Base-by-base conservation (phyloP, 1,140 invertebrate species). In the Drosophila miranda region DNA sequence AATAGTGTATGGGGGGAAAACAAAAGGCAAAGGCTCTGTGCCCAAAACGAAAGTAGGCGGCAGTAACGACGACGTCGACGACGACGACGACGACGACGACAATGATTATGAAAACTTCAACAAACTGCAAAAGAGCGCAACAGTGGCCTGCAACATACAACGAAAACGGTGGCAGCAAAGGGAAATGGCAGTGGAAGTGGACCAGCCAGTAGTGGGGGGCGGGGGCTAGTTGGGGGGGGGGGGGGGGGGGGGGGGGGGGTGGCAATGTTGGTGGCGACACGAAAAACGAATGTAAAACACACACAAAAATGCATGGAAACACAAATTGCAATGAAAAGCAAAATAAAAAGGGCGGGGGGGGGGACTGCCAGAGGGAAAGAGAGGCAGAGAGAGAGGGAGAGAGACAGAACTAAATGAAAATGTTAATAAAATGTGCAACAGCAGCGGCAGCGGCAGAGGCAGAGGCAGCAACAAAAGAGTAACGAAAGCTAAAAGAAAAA, bases 241-340 rank as follows among this genome's bases (percentile, higher is more conserved):
- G 41, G 49, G 55, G n/a, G 26, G 49, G 28, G 11, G 13, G 16
- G 16, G 30, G 43, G 23, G 60, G 59, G 52, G 34, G 61, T 67
- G 62, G 69, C 69, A 52, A 73, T 73, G 70, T 54, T 63, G 69
- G 49, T 61, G 69, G 70, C 81, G 82, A 86, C 81, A 86, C 82
- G 82, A 86, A 86, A 55, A 86, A 86, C 81, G 82, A 86, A 86
- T 86, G 81, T 86, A 87, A 86, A 86, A 87, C 81, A 86, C 82
- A 86, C 81, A 86, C 81, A 81, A 86, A 86, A 86, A 78, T 86
- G 81, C 81, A 86, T 86, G 86, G 81, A 74, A 86, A 86, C 82
- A 86, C 82, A 86, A 86, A 86, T 86, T 86, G 81, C 81, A 86
- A 86, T 86, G 81, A 86, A 78, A 86, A 74, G 77, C 77, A 68